phyloP scores from a whole-genome alignment of 2,113 vertebrate species.

The Podarcis muralis region DNA sequence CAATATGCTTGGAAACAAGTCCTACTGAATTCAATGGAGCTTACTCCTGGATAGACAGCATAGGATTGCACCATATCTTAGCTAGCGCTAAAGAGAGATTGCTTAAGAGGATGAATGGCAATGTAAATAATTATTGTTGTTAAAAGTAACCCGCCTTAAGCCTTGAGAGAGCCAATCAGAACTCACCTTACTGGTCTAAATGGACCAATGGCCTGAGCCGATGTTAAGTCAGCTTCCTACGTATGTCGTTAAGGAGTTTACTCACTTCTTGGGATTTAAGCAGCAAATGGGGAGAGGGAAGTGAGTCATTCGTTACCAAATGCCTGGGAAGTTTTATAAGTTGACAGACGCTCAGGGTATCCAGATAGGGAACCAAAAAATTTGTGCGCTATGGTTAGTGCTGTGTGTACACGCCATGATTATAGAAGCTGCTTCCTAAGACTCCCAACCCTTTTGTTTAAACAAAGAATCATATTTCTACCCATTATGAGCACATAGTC shows the following conservation, averaged over 20 bases:
- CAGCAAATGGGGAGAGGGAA: slow-evolving; percentile 35
- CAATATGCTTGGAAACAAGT: too few species aligned
- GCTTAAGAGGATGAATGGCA: neutral
- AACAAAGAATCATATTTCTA: neutral
- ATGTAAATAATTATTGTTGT: neutral
- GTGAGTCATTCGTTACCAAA: slow-evolving; percentile 62
- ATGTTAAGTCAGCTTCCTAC: neutral
- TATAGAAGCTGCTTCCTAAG: neutral
- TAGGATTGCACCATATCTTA: too few species aligned
- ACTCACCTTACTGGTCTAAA: neutral
- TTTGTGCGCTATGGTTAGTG: neutral
- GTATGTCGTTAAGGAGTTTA: neutral
- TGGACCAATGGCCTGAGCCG: too few species aligned
- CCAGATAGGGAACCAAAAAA: slow-evolving; percentile 4
- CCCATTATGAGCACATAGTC: neutral
- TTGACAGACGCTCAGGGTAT: slow-evolving; percentile 46
- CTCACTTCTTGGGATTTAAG: neutral
- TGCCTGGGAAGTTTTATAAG: slow-evolving; percentile 42
- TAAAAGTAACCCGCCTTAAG: neutral
- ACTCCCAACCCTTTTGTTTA: neutral
- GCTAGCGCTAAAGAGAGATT: neutral
- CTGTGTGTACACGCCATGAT: neutral
- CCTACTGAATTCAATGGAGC: too few species aligned
- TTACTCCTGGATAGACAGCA: neutral
- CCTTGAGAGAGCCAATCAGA: neutral